A percentile compares a stretch with the other conserved stretches of the same genome.
phyloP scores from a whole-genome alignment of 1,140 invertebrate species.

The Drusus annulatus region DNA sequence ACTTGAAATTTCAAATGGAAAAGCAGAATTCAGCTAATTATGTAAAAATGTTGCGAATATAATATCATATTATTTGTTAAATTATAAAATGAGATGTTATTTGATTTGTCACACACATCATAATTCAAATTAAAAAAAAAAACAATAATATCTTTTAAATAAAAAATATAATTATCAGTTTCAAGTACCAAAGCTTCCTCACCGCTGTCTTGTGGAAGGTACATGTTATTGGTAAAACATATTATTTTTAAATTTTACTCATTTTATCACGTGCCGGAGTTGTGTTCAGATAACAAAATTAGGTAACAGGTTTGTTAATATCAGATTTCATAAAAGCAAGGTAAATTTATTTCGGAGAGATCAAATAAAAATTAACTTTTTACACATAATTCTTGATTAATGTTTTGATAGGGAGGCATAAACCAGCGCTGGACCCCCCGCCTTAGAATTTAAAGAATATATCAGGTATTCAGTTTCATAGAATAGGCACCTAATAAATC shows the following conservation, averaged over 20 bases:
- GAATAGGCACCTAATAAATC: too few relatives aligned
- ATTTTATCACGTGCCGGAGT: constrained; percentile 30
- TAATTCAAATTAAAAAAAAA: too few relatives aligned
- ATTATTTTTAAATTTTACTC: constrained; percentile 14
- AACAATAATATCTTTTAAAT: too few relatives aligned
- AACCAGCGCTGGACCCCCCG: background rate
- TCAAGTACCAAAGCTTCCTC: background rate
- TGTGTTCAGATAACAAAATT: constrained; percentile 16
- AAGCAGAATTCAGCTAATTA: too few relatives aligned
- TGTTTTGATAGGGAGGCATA: constrained; percentile 17
- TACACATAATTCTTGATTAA: constrained; percentile 12
- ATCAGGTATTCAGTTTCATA: too few relatives aligned
- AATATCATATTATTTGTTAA: too few relatives aligned
- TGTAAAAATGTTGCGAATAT: too few relatives aligned
- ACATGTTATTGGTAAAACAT: constrained; percentile 17
- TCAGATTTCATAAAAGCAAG: constrained; percentile 23
- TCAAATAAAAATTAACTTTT: constrained; percentile 34
- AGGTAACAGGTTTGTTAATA: constrained; percentile 35
- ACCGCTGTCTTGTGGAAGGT: background rate
- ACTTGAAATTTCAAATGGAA: too few relatives aligned
- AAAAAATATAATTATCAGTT: background rate
- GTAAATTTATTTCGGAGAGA: constrained; percentile 3
- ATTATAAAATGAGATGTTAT: too few relatives aligned
- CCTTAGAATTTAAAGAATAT: too few relatives aligned
- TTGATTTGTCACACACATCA: too few relatives aligned